phyloP scores from a whole-genome alignment of 2,797 vertebrate genomes.

The Coluber constrictor region DNA sequence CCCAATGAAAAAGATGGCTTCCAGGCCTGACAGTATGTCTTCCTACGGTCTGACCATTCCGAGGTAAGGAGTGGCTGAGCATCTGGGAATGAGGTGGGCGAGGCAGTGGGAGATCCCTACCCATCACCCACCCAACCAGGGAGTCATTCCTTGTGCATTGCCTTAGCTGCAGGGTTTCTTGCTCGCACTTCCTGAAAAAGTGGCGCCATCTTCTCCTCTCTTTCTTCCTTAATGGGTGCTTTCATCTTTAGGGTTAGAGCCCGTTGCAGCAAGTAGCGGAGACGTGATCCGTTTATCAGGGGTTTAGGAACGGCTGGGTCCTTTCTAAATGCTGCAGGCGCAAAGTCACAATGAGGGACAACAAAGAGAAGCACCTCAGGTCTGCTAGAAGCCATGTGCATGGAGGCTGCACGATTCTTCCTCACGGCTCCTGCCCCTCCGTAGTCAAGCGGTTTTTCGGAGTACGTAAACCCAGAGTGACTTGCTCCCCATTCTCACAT shows the following conservation, averaged over 20 bases:
- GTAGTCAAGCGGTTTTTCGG: not conserved
- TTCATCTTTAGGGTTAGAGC: not conserved
- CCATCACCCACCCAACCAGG: not conserved
- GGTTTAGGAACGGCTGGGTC: too few species aligned
- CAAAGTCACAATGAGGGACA: not conserved
- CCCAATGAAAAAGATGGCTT: too few species aligned
- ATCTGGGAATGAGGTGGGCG: not conserved
- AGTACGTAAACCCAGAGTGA: not conserved
- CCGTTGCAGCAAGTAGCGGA: too few species aligned
- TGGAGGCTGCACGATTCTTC: not conserved
- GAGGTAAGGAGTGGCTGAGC: not conserved
- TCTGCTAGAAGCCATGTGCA: not conserved
- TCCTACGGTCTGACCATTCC: not conserved
- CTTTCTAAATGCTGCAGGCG: not conserved
- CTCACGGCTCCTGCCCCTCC: not conserved
- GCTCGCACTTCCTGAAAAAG: not conserved
- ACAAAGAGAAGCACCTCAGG: not conserved
- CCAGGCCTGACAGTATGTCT: too few species aligned
- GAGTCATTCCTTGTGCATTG: not conserved
- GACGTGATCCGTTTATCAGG: not conserved
- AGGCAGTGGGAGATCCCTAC: not conserved
- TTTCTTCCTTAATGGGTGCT: not conserved
- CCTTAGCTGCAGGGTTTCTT: not conserved
- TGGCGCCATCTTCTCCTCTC: not conserved
- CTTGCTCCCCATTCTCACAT: not conserved